phyloP scores from a whole-genome alignment of 1,140 invertebrate genomes.

The Drosophila navojoa region DNA sequence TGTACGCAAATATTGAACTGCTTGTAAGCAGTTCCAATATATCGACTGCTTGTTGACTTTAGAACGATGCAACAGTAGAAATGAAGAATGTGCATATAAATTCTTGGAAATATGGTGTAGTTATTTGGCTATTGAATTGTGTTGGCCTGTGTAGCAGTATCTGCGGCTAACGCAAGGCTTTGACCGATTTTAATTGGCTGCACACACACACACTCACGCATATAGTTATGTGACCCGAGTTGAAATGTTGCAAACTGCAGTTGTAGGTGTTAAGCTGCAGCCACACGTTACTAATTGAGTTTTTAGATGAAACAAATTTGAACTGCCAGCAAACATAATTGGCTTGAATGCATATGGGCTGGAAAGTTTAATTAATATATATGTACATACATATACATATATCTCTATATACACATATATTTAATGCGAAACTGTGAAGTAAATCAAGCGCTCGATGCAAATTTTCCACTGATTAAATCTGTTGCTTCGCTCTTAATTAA shows the following conservation, averaged over 20 bases:
- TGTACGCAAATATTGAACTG: neutral
- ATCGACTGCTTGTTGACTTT: neutral
- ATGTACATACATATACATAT: no score
- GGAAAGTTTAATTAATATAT: neutral
- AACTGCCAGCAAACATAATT: constrained; percentile 17
- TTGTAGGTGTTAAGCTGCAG: constrained; percentile 5
- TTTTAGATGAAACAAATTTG: constrained; percentile 9
- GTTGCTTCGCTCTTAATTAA: constrained; percentile 16
- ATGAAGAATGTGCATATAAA: no score
- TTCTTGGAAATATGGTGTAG: no score
- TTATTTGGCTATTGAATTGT: no score
- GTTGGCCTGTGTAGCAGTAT: neutral
- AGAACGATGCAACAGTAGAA: no score
- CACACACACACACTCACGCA: neutral
- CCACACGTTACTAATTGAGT: constrained; percentile 16
- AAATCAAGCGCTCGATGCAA: neutral
- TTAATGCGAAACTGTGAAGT: no score
- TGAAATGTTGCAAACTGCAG: constrained; percentile 7
- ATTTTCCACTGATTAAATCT: neutral
- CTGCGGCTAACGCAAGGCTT: neutral
- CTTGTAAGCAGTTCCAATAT: neutral
- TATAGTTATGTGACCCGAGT: neutral
- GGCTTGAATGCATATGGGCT: neutral
- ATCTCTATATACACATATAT: no score
- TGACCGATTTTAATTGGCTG: constrained; percentile 19